Evolutionary conservation across 2,797 vertebrate species (phyloP).

Genomic region (Anas acuta): DNA sequence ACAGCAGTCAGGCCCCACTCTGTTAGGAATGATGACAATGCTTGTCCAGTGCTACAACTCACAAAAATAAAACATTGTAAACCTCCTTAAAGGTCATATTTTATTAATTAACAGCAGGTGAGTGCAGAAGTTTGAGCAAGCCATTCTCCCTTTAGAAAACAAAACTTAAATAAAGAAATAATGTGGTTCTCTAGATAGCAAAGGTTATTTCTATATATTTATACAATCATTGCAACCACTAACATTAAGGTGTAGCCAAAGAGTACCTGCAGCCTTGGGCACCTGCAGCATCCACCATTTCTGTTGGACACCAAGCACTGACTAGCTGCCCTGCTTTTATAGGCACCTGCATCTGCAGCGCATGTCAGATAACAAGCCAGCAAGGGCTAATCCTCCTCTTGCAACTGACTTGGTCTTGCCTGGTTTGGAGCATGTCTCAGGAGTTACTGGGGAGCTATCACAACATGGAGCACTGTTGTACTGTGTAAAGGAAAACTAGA

Average conservation of each 20-base stretch:
- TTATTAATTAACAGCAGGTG: neutral
- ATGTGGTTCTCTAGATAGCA: neutral
- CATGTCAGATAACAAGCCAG: neutral
- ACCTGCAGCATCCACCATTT: neutral
- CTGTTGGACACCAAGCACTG: neutral
- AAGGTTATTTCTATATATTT: neutral
- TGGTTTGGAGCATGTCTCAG: neutral
- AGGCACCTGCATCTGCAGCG: accelerated
- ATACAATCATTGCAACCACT: neutral
- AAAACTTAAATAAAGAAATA: neutral
- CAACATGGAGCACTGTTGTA: neutral
- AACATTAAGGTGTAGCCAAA: neutral
- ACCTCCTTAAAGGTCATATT: neutral
- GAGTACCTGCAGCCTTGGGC: neutral
- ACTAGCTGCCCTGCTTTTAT: neutral
- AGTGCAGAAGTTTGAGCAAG: neutral
- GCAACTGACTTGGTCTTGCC: neutral
- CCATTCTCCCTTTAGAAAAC: neutral
- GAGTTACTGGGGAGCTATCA: neutral
- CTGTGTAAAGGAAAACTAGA: neutral
- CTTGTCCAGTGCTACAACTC: neutral
- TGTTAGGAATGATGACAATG: neutral
- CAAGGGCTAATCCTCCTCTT: neutral
- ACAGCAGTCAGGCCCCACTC: accelerated
- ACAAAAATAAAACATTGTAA: neutral